A percentile compares a stretch with the other conserved stretches of the same genome.
Evolutionary conservation across 2,888 invertebrate genomes (phyloP).

Genomic region (Drosophila infuscata): DNA sequence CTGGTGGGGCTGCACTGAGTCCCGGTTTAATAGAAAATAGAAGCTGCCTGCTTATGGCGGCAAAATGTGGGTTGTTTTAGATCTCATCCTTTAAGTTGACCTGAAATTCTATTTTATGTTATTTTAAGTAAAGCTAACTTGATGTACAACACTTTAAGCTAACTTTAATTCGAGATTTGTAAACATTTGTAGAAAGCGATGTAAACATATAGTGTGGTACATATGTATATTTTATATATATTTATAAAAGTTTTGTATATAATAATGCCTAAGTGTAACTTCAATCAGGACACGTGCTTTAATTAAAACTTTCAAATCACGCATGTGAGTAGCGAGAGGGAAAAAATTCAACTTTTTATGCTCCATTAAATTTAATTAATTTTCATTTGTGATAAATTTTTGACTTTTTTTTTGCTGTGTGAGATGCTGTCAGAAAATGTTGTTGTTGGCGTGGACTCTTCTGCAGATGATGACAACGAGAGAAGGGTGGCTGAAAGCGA

Average conservation of each 20-base stretch:
- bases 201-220: background rate
- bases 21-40: slow-evolving; percentile 1
- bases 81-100: background rate
- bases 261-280: slow-evolving; percentile 4
- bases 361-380: slow-evolving; percentile 78
- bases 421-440: slow-evolving; percentile 54
- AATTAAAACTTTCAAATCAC: slow-evolving; percentile 16
- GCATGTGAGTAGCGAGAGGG: slow-evolving; percentile 12
- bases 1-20: background rate
- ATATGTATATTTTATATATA: background rate
- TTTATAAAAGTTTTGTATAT: background rate
- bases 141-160: background rate
- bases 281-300: slow-evolving; percentile 21
- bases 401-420: slow-evolving; percentile 18
- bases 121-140: background rate
- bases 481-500: slow-evolving; percentile 17
- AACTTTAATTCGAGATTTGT: background rate
- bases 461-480: slow-evolving; percentile 24
- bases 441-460: slow-evolving; percentile 10
- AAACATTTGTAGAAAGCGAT: too few relatives aligned
- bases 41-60: background rate
- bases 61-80: background rate
- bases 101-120: background rate
- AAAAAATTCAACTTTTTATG: slow-evolving; percentile 58
- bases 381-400: slow-evolving; percentile 70